Evolutionary conservation across 2,113 vertebrate species (phyloP).

Genomic region (Thalassoma bifasciatum): DNA sequence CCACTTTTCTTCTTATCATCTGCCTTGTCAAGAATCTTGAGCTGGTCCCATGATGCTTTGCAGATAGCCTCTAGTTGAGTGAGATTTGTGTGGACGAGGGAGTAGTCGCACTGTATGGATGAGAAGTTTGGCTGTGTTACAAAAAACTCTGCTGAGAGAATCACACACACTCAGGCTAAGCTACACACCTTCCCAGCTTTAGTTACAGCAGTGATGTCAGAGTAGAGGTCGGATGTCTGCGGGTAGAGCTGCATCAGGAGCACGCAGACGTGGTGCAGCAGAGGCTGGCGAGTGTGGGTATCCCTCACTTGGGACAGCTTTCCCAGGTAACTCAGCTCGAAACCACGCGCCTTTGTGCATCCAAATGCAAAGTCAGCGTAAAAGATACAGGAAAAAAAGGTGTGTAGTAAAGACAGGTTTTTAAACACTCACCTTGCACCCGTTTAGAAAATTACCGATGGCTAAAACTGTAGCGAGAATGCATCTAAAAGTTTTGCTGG

Average conservation of each 20-base stretch:
- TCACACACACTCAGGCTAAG: not conserved
- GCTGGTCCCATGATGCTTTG: constrained; percentile 83
- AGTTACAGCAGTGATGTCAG: constrained; percentile 80
- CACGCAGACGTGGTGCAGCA: constrained; percentile 82
- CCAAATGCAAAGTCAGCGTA: not conserved
- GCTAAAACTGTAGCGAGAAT: constrained; percentile 84
- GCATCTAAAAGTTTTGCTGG: constrained; percentile 81
- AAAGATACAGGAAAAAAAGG: not conserved
- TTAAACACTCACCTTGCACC: constrained; percentile 75
- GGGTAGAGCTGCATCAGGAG: constrained; percentile 82
- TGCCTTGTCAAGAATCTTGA: constrained; percentile 72
- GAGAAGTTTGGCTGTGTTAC: not conserved
- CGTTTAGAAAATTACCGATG: constrained; percentile 85
- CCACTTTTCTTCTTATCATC: constrained; percentile 64
- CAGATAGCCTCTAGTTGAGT: constrained; percentile 74
- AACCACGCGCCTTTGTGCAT: constrained; percentile 77
- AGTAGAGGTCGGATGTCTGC: constrained; percentile 82
- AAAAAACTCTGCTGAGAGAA: not conserved
- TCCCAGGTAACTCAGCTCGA: constrained; percentile 85
- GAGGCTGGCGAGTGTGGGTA: constrained; percentile 80
- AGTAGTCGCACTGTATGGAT: constrained; percentile 76
- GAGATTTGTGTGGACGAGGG: constrained; percentile 76
- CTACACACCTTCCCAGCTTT: constrained; percentile 80
- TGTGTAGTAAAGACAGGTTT: not conserved
- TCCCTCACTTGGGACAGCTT: constrained; percentile 85